phyloP scores from a whole-genome alignment of 2,797 vertebrate genomes.

The Myripristis murdjan region DNA sequence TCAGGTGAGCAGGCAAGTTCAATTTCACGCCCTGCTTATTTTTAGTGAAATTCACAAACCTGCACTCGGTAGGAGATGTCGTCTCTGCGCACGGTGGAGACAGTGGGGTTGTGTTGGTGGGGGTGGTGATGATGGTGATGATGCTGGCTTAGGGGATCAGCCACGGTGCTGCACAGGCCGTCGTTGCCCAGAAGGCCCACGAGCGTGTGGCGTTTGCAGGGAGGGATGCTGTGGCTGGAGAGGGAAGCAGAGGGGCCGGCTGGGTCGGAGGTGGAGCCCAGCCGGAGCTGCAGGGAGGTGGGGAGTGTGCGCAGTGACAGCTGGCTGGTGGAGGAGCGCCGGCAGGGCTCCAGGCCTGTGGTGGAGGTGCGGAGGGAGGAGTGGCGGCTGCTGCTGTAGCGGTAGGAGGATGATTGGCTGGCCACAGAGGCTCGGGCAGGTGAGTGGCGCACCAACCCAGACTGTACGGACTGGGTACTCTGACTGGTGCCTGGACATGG shows the following conservation, averaged over 20 bases:
- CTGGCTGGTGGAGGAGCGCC: constrained; percentile 97
- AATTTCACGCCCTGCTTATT: neutral
- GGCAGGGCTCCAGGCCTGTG: constrained; percentile 94
- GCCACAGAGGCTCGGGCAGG: constrained; percentile 94
- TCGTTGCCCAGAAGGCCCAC: constrained; percentile 95
- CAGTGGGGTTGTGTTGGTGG: constrained; percentile 86
- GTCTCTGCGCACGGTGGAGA: constrained; percentile 88
- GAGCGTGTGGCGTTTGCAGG: constrained; percentile 94
- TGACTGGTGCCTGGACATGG: constrained; percentile 91
- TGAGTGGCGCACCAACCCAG: constrained; percentile 93
- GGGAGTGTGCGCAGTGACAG: constrained; percentile 95
- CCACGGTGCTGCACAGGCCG: constrained; percentile 74
- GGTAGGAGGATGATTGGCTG: constrained; percentile 96
- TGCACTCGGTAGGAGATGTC: constrained; percentile 98
- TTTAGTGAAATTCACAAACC: constrained; percentile 72
- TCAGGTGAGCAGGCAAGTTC: neutral
- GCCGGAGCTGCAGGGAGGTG: constrained; percentile 95
- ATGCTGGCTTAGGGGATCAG: constrained; percentile 80
- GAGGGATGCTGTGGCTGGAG: constrained; percentile 97
- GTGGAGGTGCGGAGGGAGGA: constrained; percentile 95
- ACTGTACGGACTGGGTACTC: constrained; percentile 96
- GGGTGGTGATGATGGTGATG: constrained; percentile 83
- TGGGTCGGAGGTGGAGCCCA: constrained; percentile 88
- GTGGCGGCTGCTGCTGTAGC: constrained; percentile 96
- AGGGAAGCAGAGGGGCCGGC: constrained; percentile 92